These are phyloP conservation scores for Machimus atricapillus DNA, from an alignment of 2,888 invertebrate genomes.

Conservation along the genomic window DNA sequence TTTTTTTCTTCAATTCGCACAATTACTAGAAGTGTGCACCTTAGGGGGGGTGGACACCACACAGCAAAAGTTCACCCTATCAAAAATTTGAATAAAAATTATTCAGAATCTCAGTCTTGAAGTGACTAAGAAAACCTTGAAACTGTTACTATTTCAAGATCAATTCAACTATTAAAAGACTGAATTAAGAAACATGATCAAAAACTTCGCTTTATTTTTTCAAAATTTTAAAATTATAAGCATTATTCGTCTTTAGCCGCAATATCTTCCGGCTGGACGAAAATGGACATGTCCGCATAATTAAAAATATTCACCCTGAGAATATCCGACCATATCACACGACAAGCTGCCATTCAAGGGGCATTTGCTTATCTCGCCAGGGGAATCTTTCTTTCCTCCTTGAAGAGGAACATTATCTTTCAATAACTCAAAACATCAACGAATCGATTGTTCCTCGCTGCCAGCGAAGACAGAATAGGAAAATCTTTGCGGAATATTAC, in stretches of 20 bases:
- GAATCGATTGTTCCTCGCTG: conserved; percentile 1
- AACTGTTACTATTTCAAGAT: too few relatives aligned
- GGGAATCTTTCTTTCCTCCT: not conserved
- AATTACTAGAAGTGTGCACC: not conserved
- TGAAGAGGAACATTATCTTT: not conserved
- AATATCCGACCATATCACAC: not conserved
- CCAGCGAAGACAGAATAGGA: not conserved
- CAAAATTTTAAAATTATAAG: not conserved
- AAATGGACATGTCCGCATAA: not conserved
- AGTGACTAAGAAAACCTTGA: too few relatives aligned
- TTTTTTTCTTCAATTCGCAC: not conserved
- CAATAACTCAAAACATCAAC: conserved; percentile 26
- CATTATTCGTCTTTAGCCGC: not conserved
- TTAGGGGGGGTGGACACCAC: too few relatives aligned
- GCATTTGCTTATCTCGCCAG: not conserved
- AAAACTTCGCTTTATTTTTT: not conserved
- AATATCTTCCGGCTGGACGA: not conserved
- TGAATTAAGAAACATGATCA: too few relatives aligned
- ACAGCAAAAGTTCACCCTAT: too few relatives aligned
- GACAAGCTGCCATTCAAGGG: not conserved
- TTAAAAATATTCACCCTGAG: not conserved
- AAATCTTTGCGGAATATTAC: conserved; percentile 25
- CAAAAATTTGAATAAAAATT: too few relatives aligned
- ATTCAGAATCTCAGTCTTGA: too few relatives aligned
- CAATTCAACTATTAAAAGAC: too few relatives aligned